Conservation (phyloP, 2,888 invertebrate species). For the Graphium colonna region DNA sequence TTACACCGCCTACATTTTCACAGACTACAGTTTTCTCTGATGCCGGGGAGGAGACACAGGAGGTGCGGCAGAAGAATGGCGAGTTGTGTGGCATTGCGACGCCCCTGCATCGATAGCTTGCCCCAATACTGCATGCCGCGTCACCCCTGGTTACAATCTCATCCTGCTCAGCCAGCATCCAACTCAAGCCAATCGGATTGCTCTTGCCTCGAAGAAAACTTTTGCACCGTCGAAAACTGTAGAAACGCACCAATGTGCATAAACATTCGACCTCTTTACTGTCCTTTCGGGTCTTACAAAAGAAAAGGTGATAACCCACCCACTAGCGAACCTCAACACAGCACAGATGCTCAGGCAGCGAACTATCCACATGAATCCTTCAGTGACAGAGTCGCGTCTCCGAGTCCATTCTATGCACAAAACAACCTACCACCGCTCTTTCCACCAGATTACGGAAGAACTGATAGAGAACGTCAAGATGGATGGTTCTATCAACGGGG, state of each 20-base stretch:
- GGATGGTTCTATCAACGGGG: too few relatives aligned
- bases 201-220: slow-evolving; percentile 20
- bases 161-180: not conserved
- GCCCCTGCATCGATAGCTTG: slow-evolving; percentile 29
- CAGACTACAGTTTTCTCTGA: not conserved
- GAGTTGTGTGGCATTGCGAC: slow-evolving; percentile 18
- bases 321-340: slow-evolving; percentile 12
- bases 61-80: not conserved
- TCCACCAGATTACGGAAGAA: too few relatives aligned
- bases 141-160: slow-evolving; percentile 6
- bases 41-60: not conserved
- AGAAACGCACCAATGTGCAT: slow-evolving; percentile 14
- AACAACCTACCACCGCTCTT: not conserved
- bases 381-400: not conserved
- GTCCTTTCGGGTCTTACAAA: not conserved
- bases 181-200: slow-evolving; percentile 15
- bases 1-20: too few relatives aligned
- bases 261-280: not conserved
- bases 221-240: slow-evolving; percentile 22
- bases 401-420: not conserved
- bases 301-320: not conserved
- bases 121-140: slow-evolving; percentile 18
- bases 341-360: too few relatives aligned
- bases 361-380: not conserved
- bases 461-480: too few relatives aligned